These are phyloP conservation scores for Phalacrocorax brasilianus DNA, from an alignment of 2,113 vertebrate species.

Conservation along the genomic window DNA sequence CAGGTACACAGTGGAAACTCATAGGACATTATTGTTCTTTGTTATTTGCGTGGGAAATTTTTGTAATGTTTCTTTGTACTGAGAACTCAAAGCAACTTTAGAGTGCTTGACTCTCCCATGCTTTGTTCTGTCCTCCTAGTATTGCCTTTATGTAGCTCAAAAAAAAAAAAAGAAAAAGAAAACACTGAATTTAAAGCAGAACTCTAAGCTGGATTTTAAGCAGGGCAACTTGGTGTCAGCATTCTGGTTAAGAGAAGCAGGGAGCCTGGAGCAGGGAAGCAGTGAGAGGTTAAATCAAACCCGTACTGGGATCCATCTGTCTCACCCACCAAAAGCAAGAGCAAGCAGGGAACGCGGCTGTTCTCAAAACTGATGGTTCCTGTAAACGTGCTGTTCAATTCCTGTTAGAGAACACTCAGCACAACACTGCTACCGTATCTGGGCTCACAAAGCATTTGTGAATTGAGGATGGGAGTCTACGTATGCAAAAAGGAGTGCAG, in stretches of 20 bases:
- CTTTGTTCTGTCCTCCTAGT: background rate
- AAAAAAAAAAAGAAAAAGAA: background rate
- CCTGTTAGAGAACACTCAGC: background rate
- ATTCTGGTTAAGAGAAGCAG: background rate
- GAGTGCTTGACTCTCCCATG: background rate
- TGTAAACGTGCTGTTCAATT: background rate
- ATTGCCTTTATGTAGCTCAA: background rate
- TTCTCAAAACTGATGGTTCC: background rate
- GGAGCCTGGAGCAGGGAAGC: background rate
- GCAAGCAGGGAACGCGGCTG: background rate
- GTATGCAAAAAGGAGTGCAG: conserved; percentile 24
- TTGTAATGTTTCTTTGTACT: conserved; percentile 6
- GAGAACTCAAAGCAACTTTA: background rate
- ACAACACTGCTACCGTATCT: background rate
- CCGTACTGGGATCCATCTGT: background rate
- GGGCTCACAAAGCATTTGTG: background rate
- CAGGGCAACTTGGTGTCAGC: background rate
- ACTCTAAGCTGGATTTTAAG: background rate
- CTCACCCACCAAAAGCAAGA: background rate
- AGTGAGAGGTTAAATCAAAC: background rate
- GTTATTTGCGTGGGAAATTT: background rate
- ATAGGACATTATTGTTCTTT: background rate
- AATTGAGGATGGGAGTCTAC: background rate
- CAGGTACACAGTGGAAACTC: background rate
- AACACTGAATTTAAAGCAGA: background rate